Evolutionary conservation across 2,797 vertebrate species (phyloP).

Genomic region (Meda fulgida): DNA sequence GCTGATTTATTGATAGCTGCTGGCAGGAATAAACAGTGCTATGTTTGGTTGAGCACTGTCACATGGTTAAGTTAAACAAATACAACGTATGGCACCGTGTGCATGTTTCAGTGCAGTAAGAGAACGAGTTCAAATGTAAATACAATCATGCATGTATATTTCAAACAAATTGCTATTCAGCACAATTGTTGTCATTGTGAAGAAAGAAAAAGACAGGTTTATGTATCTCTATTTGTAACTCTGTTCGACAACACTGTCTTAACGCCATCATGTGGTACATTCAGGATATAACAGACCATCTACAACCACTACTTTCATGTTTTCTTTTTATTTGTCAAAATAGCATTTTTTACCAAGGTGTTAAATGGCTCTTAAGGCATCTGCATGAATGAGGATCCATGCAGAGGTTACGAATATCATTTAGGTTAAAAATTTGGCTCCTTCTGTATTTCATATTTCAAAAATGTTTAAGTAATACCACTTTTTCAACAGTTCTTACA

Average conservation of each 20-base stretch:
- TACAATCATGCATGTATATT: background rate
- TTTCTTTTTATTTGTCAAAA: slow-evolving; percentile 78
- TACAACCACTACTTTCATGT: background rate
- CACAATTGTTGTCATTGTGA: background rate
- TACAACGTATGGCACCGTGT: background rate
- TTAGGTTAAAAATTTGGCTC: slow-evolving; percentile 66
- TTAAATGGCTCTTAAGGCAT: slow-evolving; percentile 88
- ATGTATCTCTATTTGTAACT: background rate
- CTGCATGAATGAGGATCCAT: slow-evolving; percentile 72
- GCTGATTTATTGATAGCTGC: slow-evolving; percentile 38
- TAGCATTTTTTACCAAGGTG: slow-evolving; percentile 86
- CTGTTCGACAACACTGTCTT: background rate
- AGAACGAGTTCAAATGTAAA: background rate
- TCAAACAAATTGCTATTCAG: background rate
- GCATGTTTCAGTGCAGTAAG: background rate
- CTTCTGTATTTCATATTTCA: slow-evolving; percentile 24
- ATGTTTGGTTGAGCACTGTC: slow-evolving; percentile 28
- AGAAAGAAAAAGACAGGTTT: background rate
- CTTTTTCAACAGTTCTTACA: slow-evolving; percentile 45
- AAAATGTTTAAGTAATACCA: slow-evolving; percentile 36
- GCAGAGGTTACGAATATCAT: slow-evolving; percentile 69
- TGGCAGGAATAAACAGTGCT: slow-evolving; percentile 14
- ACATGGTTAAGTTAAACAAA: background rate
- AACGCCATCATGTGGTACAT: slow-evolving; percentile 18
- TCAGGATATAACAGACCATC: slow-evolving; percentile 4